Conservation (phyloP, 2,797 vertebrate species). For the Hirundo rustica region DNA sequence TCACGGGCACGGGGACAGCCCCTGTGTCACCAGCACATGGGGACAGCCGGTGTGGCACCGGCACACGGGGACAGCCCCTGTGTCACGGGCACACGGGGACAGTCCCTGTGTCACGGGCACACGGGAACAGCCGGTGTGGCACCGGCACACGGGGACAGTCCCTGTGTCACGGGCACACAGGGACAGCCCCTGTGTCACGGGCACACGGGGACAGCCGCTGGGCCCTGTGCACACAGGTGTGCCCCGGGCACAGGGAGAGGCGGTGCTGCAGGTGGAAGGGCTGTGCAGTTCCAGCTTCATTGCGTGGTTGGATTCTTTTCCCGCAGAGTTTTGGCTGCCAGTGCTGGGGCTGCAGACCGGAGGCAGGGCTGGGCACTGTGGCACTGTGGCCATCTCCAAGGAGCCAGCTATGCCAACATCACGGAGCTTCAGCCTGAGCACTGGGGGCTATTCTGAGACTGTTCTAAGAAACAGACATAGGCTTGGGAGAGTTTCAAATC, state of each 20-base stretch:
- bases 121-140: no score
- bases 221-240: neutral
- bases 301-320: rapidly evolving
- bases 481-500: neutral
- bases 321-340: neutral
- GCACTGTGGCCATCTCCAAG: neutral
- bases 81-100: no score
- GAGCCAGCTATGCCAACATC: no score
- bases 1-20: no score
- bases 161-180: neutral
- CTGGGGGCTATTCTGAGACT: neutral
- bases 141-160: neutral
- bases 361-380: neutral
- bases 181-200: no score
- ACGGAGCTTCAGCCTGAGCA: neutral
- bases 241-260: neutral
- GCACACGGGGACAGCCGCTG: neutral
- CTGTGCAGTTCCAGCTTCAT: neutral
- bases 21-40: no score
- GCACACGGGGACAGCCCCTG: no score
- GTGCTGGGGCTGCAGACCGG: neutral
- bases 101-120: no score
- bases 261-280: neutral
- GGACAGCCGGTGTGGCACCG: no score
- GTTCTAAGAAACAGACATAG: neutral